Base-by-base conservation (phyloP, 2,888 invertebrate genomes). In the Tridacna crocea region DNA sequence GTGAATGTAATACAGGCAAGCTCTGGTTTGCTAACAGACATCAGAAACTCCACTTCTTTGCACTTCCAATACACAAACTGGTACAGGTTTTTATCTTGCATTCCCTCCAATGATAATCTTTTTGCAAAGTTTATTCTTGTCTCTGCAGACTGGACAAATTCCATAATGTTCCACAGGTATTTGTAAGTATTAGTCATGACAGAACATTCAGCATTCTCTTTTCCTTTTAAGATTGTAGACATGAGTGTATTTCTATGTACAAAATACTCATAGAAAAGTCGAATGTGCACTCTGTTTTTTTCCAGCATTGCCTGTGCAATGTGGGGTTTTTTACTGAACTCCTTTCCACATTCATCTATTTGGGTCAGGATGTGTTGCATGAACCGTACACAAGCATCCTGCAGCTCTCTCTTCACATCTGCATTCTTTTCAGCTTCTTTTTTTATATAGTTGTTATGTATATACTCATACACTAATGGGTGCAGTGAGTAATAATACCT, bases 31-130 rank as follows among this genome's bases (percentile, higher is more conserved):
- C 73, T 77, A 11, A 72, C 68, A 15, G 51, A 24, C 27, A 83
- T 58, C 24, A 77, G 73, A 36, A 74, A 74, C 22, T 74, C 79
- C 11, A 74, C 74, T 55, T 83, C 79, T 11, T 60, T 68, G 48
- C 73, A 79, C 22, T 24, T 77, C 82, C 82, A 83, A 70, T 68
- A 83, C 47, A 83, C 68, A 55, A 77, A 83, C 0, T 48, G 24
- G 46, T 76, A 76, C 27, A 70, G 61, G 24, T 79, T 63, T 48
- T 75, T 60, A 15, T 63, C 26, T 0, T 60, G 55, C 26, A 73
- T 66, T 15, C 68, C 73, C 10, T 76, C 48, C 26, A 51, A 51
- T 11, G 82, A 73, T 22, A 79, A 77, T 74, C 55, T 66, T 46
- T 47, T 61, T 13, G 79, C 82, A 76, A 82, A 82, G 13, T 70